phyloP scores from a whole-genome alignment of 2,797 vertebrate species.

The Fistularia commersonii region DNA sequence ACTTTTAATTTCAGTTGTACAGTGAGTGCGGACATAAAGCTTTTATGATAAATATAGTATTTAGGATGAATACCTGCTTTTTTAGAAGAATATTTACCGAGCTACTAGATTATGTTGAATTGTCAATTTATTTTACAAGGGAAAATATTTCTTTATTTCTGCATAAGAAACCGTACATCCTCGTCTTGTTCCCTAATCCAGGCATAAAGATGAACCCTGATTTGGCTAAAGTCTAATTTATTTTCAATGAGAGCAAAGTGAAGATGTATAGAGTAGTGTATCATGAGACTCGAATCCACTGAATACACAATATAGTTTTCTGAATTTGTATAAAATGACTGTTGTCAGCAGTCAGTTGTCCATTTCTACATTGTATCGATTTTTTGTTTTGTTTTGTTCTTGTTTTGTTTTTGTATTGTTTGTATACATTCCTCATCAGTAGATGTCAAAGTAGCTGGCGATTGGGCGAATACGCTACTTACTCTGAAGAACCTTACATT shows the following conservation, averaged over 20 bases:
- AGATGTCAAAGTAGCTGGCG: conserved; percentile 11
- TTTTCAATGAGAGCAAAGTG: conserved; percentile 13
- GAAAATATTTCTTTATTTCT: conserved; percentile 16
- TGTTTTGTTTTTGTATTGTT: conserved; percentile 9
- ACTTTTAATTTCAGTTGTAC: conserved; percentile 8
- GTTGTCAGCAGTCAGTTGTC: conserved; percentile 7
- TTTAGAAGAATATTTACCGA: conserved; percentile 15
- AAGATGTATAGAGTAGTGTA: not conserved
- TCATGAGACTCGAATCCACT: not conserved
- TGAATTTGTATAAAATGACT: conserved; percentile 9
- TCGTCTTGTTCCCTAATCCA: conserved; percentile 5
- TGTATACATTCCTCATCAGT: conserved; percentile 12
- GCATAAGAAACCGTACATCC: conserved; percentile 3
- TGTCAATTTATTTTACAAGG: conserved; percentile 28
- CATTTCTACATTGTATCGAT: not conserved
- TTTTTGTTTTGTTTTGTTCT: too few species aligned
- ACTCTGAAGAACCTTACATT: conserved; percentile 25
- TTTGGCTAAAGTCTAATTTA: not conserved
- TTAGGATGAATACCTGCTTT: conserved; percentile 29
- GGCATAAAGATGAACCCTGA: conserved; percentile 1
- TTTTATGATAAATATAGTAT: conserved; percentile 33
- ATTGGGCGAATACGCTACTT: too few species aligned
- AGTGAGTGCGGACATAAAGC: conserved; percentile 5
- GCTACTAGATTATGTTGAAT: conserved; percentile 36
- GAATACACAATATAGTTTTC: conserved; percentile 1